Base-by-base conservation (phyloP, 30 jellyfish, hydroid and myxozoan species). In the Chrysaora quinquecirrha region DNA sequence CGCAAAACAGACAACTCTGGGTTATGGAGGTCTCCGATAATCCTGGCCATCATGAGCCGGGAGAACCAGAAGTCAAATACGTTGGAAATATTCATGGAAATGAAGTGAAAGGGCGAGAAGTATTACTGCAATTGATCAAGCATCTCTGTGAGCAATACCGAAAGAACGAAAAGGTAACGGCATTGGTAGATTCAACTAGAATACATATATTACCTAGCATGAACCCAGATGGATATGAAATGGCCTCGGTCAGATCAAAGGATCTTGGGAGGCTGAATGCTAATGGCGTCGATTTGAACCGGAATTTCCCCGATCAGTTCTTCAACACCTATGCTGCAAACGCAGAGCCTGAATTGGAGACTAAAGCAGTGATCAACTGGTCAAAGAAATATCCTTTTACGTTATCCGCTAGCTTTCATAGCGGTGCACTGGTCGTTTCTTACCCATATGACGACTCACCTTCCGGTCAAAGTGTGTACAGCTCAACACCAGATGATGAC, bases 401-500 rank as follows among this genome's bases (percentile, higher is more conserved):
- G 22, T 64, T 95, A 29, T 95, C 99, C 0, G 99, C 97, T 20
- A 81, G 97, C 27, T 95, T 88, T 63, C 99, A 95, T 52, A 90
- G 97, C 50, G 99, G 99, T 38, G 99, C 99, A 1, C 86, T 95
- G 3, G 99, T 83, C 16, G 99, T 95, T 34, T 74, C 99, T 1
- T 95, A 95, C 88, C 99, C 99, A n/a, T 95, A 84, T 49, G 99
- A 95, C 77, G 98, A 95, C 73, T 95, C 99, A 12, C 99, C 99
- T 0, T 95, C 99, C 2, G 99, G 99, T 0, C 98, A 89, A 76
- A 80, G 97, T 31, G 78, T 75, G 0, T 95, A 95, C 88, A 95
- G 99, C 63, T 96, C 99, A 1, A 95, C 99, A 10, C 99, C 99
- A 2, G 99, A 95, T 66, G 99, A 95, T 66, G 99, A 95, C 71